phyloP scores from a whole-genome alignment of 2,888 invertebrate species.

The Drosophila suboccidentalis region DNA sequence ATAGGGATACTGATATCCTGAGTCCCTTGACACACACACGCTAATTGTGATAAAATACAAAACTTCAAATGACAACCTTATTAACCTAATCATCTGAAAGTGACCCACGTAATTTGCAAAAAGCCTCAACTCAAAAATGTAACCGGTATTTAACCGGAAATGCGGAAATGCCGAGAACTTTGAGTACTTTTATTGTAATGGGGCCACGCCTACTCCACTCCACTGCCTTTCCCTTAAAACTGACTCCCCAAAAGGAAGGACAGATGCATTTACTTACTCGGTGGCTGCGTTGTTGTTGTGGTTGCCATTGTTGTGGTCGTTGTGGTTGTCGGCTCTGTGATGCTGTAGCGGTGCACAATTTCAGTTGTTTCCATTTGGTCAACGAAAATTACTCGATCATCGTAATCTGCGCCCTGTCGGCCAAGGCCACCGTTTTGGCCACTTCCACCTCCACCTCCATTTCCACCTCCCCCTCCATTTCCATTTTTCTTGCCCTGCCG shows the following conservation, averaged over 20 bases:
- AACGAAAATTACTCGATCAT: conserved; percentile 85
- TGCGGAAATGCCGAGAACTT: conserved; percentile 10
- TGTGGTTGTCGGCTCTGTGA: conserved; percentile 84
- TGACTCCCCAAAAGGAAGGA: conserved; percentile 5
- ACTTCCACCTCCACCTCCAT: conserved; percentile 29
- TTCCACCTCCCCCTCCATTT: conserved; percentile 36
- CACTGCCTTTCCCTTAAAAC: neutral
- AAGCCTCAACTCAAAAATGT: conserved; percentile 21
- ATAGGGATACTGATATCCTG: neutral
- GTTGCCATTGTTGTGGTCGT: conserved; percentile 87
- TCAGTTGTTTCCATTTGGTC: conserved; percentile 86
- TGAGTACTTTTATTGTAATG: conserved; percentile 8
- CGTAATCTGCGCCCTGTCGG: conserved; percentile 78
- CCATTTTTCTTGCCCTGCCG: conserved; percentile 23
- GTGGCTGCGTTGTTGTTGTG: conserved; percentile 87
- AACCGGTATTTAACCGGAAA: conserved; percentile 23
- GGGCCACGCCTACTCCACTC: neutral
- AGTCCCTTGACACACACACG: conserved; percentile 14
- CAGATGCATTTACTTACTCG: conserved; percentile 86
- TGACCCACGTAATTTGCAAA: conserved; percentile 15
- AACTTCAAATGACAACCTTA: conserved; percentile 39
- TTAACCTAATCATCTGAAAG: conserved; percentile 21
- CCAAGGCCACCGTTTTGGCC: conserved; percentile 47
- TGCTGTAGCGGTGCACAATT: conserved; percentile 85
- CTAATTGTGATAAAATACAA: conserved; percentile 51